phyloP scores from a whole-genome alignment of 2,113 vertebrate genomes.

The Hystrix brachyura region DNA sequence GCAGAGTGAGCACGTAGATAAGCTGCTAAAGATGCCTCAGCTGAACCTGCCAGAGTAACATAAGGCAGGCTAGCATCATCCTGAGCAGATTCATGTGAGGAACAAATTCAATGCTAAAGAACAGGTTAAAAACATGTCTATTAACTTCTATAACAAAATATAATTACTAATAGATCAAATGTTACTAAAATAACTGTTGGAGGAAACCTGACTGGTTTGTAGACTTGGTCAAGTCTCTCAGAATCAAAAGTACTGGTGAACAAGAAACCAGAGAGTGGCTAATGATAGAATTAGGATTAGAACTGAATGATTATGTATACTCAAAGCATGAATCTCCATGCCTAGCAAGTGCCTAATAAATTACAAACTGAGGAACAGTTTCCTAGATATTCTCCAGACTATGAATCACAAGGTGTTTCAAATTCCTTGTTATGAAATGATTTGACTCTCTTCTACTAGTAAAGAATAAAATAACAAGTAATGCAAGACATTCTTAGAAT shows the following conservation, averaged over 20 bases:
- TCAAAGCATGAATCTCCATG: not conserved
- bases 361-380: too few relatives aligned
- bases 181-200: not conserved
- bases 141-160: not conserved
- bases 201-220: not conserved
- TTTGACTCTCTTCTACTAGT: too few relatives aligned
- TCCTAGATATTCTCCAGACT: too few relatives aligned
- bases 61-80: not conserved
- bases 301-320: not conserved
- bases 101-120: not conserved
- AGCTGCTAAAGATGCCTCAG: not conserved
- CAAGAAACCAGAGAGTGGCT: not conserved
- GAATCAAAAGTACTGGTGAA: not conserved
- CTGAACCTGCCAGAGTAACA: not conserved
- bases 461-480: too few relatives aligned
- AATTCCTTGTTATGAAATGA: too few relatives aligned
- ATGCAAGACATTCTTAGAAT: too few relatives aligned
- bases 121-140: not conserved
- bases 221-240: not conserved
- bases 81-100: not conserved
- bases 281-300: not conserved
- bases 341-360: too few relatives aligned
- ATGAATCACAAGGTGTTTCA: too few relatives aligned
- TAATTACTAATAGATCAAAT: not conserved
- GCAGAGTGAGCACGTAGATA: not conserved